Percentiles rank a stretch among this genome's conserved stretches.
phyloP scores from a whole-genome alignment of 2,888 invertebrate species.

The Pristionchus arcanus region DNA sequence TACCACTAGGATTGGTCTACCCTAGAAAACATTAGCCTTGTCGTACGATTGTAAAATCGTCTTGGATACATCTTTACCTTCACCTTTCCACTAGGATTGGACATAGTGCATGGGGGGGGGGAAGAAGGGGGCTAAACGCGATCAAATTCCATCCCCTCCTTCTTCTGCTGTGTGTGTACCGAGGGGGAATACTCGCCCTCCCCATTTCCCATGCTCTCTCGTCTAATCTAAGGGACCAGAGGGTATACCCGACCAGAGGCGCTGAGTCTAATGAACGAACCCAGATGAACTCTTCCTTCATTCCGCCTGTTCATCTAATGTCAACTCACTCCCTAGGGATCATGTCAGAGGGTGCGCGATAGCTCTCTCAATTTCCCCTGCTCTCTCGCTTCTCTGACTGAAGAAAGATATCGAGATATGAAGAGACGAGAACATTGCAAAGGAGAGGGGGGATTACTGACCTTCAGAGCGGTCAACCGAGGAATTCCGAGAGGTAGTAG shows the following conservation, averaged over 20 bases:
- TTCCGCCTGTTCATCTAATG: too few relatives aligned
- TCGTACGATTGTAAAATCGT: too few relatives aligned
- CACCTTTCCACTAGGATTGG: neutral
- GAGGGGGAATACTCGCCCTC: neutral
- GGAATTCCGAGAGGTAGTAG: neutral
- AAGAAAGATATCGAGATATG: too few relatives aligned
- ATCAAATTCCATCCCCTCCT: conserved; percentile 14
- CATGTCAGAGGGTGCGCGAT: neutral
- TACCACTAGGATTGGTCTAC: neutral
- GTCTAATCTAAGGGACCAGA: neutral
- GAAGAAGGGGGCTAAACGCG: conserved; percentile 3
- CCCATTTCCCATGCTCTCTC: neutral
- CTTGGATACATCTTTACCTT: too few relatives aligned
- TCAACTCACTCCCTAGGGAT: neutral
- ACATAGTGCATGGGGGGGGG: neutral
- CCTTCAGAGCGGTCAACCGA: conserved; percentile 25
- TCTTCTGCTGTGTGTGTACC: conserved; percentile 12
- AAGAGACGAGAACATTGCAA: neutral
- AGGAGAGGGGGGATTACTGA: conserved; percentile 14
- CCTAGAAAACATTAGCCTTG: too few relatives aligned
- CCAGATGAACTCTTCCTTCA: conserved; percentile 22
- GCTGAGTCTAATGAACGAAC: neutral
- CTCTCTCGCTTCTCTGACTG: too few relatives aligned
- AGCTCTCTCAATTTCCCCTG: too few relatives aligned
- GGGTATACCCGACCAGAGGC: neutral